Conservation (phyloP, 2,113 vertebrate species). For the Ptilonorhynchus violaceus region DNA sequence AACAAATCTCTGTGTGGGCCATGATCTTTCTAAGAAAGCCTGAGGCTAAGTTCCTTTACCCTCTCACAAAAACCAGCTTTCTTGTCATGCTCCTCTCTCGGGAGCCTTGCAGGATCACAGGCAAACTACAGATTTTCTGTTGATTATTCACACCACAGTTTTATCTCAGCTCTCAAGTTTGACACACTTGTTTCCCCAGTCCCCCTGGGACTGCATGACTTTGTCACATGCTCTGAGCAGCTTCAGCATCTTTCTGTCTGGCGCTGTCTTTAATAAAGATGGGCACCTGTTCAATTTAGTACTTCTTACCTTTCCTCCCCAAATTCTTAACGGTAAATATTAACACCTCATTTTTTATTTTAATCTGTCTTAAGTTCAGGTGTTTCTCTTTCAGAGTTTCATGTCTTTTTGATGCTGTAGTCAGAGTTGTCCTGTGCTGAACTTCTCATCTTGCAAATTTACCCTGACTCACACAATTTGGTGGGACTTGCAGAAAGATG, state of each 20-base stretch:
- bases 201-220: rapidly evolving
- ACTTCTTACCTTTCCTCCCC: background rate
- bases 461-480: background rate
- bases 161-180: background rate
- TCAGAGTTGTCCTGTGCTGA: background rate
- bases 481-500: background rate
- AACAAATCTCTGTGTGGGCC: background rate
- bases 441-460: background rate
- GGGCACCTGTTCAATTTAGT: rapidly evolving
- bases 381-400: background rate
- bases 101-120: background rate
- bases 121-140: background rate
- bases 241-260: background rate
- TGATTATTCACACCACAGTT: background rate
- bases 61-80: background rate
- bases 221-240: background rate
- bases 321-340: background rate
- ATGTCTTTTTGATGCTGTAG: background rate
- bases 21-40: background rate
- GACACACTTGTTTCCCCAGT: background rate
- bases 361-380: background rate
- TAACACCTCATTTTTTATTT: background rate
- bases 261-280: background rate
- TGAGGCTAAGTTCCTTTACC: background rate
- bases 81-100: background rate